Conservation (phyloP, 2,888 invertebrate genomes). For the Pseudococcus longispinus region DNA sequence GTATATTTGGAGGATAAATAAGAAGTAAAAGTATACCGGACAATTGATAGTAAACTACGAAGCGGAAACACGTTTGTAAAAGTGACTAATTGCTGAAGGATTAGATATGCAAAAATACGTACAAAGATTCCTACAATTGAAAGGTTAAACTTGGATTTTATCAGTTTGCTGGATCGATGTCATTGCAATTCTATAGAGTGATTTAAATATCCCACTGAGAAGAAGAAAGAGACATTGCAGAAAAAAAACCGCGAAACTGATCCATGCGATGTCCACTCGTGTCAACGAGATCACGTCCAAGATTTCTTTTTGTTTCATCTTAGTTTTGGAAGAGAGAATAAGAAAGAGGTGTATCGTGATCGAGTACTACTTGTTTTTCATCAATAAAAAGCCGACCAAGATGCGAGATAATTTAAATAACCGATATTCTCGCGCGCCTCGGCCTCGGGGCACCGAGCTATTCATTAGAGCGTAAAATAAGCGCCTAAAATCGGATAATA, state of each 20-base stretch:
- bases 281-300: neutral
- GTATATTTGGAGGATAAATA: neutral
- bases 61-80: neutral
- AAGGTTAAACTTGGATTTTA: slow-evolving; percentile 17
- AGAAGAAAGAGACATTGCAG: neutral
- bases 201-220: neutral
- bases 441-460: neutral
- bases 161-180: neutral
- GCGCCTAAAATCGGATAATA: slow-evolving; percentile 11
- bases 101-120: neutral
- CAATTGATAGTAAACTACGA: neutral
- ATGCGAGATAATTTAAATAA: slow-evolving; percentile 5
- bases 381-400: neutral
- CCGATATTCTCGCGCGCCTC: neutral
- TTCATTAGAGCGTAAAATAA: slow-evolving; percentile 23
- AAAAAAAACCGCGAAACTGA: neutral
- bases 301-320: neutral
- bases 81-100: neutral
- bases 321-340: neutral
- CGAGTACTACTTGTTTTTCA: neutral
- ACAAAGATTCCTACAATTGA: neutral
- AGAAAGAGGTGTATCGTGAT: neutral
- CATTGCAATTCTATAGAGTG: neutral
- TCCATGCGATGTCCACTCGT: neutral
- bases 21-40: neutral